A percentile compares a stretch with the other conserved stretches of the same genome.
These are phyloP conservation scores for Alosa sapidissima DNA, from an alignment of 2,797 vertebrate species.

Conservation along the genomic window DNA sequence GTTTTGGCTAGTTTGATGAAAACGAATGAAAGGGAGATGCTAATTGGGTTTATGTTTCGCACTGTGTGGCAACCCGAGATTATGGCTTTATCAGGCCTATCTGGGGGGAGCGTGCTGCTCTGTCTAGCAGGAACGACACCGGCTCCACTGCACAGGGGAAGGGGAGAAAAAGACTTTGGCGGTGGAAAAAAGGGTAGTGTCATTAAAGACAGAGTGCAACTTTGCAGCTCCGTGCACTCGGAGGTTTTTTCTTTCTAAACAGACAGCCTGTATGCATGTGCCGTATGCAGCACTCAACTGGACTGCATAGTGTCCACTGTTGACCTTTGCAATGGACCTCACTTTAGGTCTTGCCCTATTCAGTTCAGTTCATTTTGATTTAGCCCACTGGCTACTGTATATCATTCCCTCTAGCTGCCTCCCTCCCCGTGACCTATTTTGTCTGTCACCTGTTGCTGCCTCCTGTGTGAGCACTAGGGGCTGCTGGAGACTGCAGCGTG, in stretches of 20 bases:
- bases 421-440: background rate
- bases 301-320: background rate
- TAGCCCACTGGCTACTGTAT: background rate
- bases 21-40: constrained; percentile 77
- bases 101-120: constrained; percentile 35
- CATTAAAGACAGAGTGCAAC: background rate
- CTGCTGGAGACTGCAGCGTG: constrained; percentile 47
- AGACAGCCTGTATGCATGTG: background rate
- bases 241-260: background rate
- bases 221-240: background rate
- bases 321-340: background rate
- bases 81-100: constrained; percentile 73
- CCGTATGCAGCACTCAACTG: background rate
- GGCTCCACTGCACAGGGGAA: background rate
- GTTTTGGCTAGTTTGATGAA: constrained; percentile 79
- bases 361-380: background rate
- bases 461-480: constrained; percentile 42
- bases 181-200: background rate
- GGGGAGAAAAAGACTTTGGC: background rate
- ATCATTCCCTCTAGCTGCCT: background rate
- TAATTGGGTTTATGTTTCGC: constrained; percentile 75
- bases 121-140: constrained; percentile 14
- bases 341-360: background rate
- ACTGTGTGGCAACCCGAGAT: constrained; percentile 73
- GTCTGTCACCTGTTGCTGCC: constrained; percentile 39